Percentiles rank a stretch among this genome's conserved stretches.
Evolutionary conservation across 2,888 invertebrate species (phyloP).

Genomic region (Scrobipalpa costella): DNA sequence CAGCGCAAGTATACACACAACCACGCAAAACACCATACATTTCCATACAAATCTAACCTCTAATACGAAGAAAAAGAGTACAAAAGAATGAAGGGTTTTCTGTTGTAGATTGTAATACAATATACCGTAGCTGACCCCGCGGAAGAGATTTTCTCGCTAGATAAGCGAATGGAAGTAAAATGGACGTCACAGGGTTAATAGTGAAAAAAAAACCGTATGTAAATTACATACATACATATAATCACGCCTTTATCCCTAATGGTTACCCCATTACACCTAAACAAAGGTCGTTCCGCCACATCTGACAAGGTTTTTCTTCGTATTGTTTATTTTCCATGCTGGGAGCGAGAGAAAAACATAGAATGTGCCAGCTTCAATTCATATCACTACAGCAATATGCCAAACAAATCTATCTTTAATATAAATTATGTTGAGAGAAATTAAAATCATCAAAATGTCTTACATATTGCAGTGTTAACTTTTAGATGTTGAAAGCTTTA

Average conservation of each 20-base stretch:
- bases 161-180: constrained; percentile 41
- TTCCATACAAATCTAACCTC: not conserved
- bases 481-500: no score
- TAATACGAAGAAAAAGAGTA: not conserved
- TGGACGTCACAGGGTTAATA: not conserved
- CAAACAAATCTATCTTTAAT: no score
- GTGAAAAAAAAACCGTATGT: not conserved
- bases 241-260: no score
- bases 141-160: constrained; percentile 43
- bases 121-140: constrained; percentile 63
- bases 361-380: not conserved
- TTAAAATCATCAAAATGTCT: no score
- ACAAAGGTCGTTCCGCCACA: no score
- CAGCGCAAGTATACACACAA: constrained; percentile 10
- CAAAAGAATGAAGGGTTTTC: not conserved
- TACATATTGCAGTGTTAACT: no score
- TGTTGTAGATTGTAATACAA: constrained; percentile 25
- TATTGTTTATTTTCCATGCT: not conserved
- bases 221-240: no score
- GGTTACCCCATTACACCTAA: no score
- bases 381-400: no score
- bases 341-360: not conserved
- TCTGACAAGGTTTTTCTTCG: no score
- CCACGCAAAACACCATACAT: not conserved
- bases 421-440: no score